Evolutionary conservation across 2,797 vertebrate genomes (phyloP).

Genomic region (Tokudaia tokunoshimensis): DNA sequence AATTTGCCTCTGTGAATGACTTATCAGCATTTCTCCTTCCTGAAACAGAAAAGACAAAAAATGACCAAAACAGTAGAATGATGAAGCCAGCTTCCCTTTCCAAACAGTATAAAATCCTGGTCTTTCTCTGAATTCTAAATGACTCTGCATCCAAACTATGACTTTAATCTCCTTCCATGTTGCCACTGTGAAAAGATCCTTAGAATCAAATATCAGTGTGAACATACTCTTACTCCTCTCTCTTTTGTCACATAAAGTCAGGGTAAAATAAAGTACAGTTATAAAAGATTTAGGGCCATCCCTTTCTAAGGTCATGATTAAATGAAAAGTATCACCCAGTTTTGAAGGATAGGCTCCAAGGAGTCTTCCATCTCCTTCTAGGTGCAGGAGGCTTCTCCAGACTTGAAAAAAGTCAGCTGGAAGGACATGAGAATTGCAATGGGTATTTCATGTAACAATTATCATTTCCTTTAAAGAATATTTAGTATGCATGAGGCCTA

Average conservation of each 20-base stretch:
- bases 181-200: not conserved
- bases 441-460: not conserved
- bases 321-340: not conserved
- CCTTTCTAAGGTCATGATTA: not conserved
- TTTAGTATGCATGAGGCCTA: no score
- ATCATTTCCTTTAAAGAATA: not conserved
- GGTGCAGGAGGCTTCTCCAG: not conserved
- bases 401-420: not conserved
- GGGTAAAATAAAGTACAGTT: not conserved
- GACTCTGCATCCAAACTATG: not conserved
- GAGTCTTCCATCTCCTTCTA: not conserved
- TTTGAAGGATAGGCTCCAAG: not conserved
- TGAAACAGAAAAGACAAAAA: not conserved
- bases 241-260: not conserved
- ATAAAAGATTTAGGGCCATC: not conserved
- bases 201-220: not conserved
- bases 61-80: not conserved
- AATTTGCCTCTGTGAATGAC: not conserved
- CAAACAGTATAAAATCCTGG: not conserved
- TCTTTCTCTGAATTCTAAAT: not conserved
- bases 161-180: not conserved
- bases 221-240: not conserved
- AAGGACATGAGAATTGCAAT: not conserved
- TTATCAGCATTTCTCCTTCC: not conserved
- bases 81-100: not conserved